Percentiles rank a stretch among this genome's conserved stretches.
Conservation (phyloP, 1,140 invertebrate genomes). For the Coptotermes formosanus region DNA sequence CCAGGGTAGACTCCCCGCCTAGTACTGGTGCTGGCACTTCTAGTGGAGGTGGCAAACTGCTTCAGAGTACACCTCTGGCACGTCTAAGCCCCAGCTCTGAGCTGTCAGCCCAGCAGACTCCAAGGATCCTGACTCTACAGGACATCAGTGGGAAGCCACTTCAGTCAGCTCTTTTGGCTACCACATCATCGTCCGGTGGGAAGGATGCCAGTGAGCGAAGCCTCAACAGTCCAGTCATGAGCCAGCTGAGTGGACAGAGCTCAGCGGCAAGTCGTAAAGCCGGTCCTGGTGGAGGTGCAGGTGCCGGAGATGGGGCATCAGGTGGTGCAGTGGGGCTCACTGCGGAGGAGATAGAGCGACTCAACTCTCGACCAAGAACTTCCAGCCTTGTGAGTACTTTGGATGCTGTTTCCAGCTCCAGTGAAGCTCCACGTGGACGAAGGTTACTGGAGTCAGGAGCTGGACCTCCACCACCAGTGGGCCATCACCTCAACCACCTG, state of each 20-base stretch:
- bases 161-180: slow-evolving; percentile 82
- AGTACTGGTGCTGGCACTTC: slow-evolving; percentile 42
- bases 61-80: slow-evolving; percentile 84
- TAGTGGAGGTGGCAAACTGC: slow-evolving; percentile 49
- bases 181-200: slow-evolving; percentile 80
- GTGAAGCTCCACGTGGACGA: slow-evolving; percentile 69
- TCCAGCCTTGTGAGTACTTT: slow-evolving; percentile 89
- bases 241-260: slow-evolving; percentile 79
- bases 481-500: slow-evolving; percentile 57
- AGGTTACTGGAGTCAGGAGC: slow-evolving; percentile 46
- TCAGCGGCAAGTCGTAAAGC: slow-evolving; percentile 71
- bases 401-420: slow-evolving; percentile 90
- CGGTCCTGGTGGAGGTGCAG: slow-evolving; percentile 43
- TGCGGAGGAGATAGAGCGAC: slow-evolving; percentile 87
- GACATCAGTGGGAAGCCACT: slow-evolving; percentile 91
- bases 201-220: slow-evolving; percentile 85
- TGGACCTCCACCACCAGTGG: slow-evolving; percentile 45
- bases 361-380: slow-evolving; percentile 80
- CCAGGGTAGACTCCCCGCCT: slow-evolving; percentile 41
- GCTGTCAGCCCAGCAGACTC: slow-evolving; percentile 79
- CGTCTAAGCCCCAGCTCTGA: slow-evolving; percentile 88
- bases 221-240: slow-evolving; percentile 87
- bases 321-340: slow-evolving; percentile 73
- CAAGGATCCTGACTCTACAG: slow-evolving; percentile 85
- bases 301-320: slow-evolving; percentile 45